Conservation (phyloP, 2,888 invertebrate genomes). For the Conchocele bisecta region DNA sequence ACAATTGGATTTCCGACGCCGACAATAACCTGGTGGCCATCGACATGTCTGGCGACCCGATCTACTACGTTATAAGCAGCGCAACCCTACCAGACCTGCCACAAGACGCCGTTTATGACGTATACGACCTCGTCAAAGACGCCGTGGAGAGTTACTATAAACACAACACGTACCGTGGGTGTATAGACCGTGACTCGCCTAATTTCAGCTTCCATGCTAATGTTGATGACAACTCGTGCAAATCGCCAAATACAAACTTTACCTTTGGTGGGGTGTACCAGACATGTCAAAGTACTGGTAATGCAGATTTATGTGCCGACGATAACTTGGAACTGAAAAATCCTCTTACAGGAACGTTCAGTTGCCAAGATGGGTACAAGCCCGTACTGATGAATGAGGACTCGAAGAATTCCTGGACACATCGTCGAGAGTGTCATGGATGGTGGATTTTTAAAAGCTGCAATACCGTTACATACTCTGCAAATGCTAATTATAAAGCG, state of each 20-base stretch:
- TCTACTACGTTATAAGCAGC: slow-evolving; percentile 67
- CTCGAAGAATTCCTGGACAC: slow-evolving; percentile 22
- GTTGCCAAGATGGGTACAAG: slow-evolving; percentile 68
- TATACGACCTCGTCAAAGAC: slow-evolving; percentile 55
- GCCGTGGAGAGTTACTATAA: slow-evolving; percentile 72
- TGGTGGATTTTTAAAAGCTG: slow-evolving; percentile 61
- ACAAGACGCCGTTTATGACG: slow-evolving; percentile 52
- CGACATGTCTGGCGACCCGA: slow-evolving; percentile 73
- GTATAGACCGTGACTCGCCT: slow-evolving; percentile 66
- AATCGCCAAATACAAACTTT: slow-evolving; percentile 63
- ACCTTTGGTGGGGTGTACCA: slow-evolving; percentile 77
- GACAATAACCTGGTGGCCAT: slow-evolving; percentile 70
- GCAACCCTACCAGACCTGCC: slow-evolving; percentile 69
- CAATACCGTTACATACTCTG: slow-evolving; percentile 43
- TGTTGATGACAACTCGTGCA: slow-evolving; percentile 73
- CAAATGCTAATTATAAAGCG: slow-evolving; percentile 58
- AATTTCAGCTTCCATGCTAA: slow-evolving; percentile 75
- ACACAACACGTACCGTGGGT: slow-evolving; percentile 72
- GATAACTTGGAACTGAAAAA: slow-evolving; percentile 59
- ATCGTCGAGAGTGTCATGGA: slow-evolving; percentile 50
- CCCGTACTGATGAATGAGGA: slow-evolving; percentile 61
- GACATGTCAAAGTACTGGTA: slow-evolving; percentile 53
- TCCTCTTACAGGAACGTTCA: slow-evolving; percentile 66
- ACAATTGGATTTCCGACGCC: slow-evolving; percentile 63
- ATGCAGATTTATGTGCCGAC: slow-evolving; percentile 27